Evolutionary conservation across 2,888 invertebrate species (phyloP), one percentile per base, ranked within the genome.

Genomic region (Pimpla rufipes): DNA sequence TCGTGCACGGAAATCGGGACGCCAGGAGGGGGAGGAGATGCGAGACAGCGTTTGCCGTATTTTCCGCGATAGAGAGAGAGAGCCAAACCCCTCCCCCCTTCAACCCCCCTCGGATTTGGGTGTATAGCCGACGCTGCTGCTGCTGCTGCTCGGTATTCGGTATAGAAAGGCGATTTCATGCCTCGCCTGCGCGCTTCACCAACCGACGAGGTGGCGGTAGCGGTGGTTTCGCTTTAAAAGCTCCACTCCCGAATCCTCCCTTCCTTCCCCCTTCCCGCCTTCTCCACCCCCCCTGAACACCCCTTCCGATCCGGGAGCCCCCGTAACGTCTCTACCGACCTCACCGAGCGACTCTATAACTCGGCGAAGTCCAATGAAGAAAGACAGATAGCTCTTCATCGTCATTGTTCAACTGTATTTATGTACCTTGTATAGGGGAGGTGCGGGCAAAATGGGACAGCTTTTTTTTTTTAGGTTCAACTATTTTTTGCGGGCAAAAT

Each of bases 161-260:
- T 79, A 64, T 67, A 75, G 68, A 80, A 68, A 76, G 81, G 76
- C 76, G 80, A 75, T 80, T 80, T 75, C 81, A 81, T 81, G 76
- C 76, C 76, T 71, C 76, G 70, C 18, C 57, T 76, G 18, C 35
- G 21, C 64, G 50, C 64, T 62, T 18, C 18, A 13, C n/a, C 50
- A 68, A 18, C 57, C 62, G 40, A 52, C 35, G 35, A 16, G 35
- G 35, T 13, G 40, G n/a, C 18, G 67, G 13, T 18, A 21, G 64
- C 23, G 55, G 52, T 71, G 76, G 70, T 47, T 75, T 81, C 76
- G 71, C 59, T 78, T 52, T 73, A 62, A 78, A 81, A 77, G 71
- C 77, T 29, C 79, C 79, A 40, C 75, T 67, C 42, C 18, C 35
- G 21, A 47, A 76, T 29, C 8, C 66, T 64, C 71, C n/a, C 21